Evolutionary conservation across 2,113 vertebrate species (phyloP), one percentile per base, ranked within the genome.

Genomic region (Heloderma charlesbogerti): DNA sequence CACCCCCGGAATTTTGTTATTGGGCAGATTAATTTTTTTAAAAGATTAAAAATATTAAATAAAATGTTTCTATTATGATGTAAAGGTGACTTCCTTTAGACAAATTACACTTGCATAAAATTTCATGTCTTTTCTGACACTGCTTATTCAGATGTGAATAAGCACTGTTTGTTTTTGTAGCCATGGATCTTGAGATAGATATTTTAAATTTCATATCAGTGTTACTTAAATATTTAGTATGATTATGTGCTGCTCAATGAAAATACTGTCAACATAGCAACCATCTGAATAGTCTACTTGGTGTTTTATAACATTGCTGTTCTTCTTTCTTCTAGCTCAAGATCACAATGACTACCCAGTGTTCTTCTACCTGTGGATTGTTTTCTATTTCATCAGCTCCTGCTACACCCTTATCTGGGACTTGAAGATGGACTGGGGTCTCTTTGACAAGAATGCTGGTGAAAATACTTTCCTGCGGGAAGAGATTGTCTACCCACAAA

Each of bases 341-440:
- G 91, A 89, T 45, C 98, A 99, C 89, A 97, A 97, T 0, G 99
- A 99, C 72, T 97, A 97, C 25, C 96, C 97, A 94, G 98, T 98
- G 90, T 99, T 99, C 97, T 98, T 99, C 97, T 99, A 99, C 97
- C 97, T 99, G 97, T 98, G 99, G 97, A 98, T 99, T 66, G 94
- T 99, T 89, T 99, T 98, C 96, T 98, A 96, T 86, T 96, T 97
- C 90, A 97, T 99, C 98, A 99, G 98, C 96, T 99, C 99, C 51
- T 98, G 98, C 90, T 99, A 99, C 94, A 99, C 99, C 1, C 98
- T 99, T 77, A 99, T 99, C 96, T 99, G 99, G 99, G 99, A 99
- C 95, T 98, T 99, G 94, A 99, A 99, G 95, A 99, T 99, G 99
- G 99, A 99, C 97, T 99, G 99, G 99, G 99, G 99, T 84, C 98